Evolutionary conservation across 2,113 vertebrate genomes (phyloP).

Genomic region (Gyps fulvus): DNA sequence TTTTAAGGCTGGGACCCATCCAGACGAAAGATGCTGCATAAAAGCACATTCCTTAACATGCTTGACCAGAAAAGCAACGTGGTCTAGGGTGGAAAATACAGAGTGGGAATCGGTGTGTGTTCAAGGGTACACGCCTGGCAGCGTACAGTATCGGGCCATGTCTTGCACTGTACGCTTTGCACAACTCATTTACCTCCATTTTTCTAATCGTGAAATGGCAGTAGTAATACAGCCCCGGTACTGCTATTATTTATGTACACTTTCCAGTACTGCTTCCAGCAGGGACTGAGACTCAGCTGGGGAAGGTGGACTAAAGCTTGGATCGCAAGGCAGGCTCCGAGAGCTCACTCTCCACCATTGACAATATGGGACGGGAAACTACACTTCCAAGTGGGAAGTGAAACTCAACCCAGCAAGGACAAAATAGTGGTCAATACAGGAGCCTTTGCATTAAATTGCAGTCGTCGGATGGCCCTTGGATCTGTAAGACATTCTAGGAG

Average conservation of each 20-base stretch:
- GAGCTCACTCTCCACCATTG: not conserved
- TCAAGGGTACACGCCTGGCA: not conserved
- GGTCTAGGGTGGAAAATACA: not conserved
- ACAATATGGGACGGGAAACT: not conserved
- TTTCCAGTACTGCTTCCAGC: not conserved
- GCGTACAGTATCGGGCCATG: rapidly evolving
- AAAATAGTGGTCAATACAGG: not conserved
- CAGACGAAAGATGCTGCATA: conserved; percentile 40
- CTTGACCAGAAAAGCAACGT: conserved; percentile 9
- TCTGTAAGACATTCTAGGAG: not conserved
- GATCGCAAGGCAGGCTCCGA: not conserved
- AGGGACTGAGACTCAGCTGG: not conserved
- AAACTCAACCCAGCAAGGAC: not conserved
- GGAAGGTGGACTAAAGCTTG: not conserved
- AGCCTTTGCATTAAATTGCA: not conserved
- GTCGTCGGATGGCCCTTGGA: rapidly evolving
- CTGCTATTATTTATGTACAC: not conserved
- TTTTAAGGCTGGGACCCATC: conserved; percentile 38
- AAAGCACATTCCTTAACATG: conserved; percentile 35
- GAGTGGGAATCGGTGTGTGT: not conserved
- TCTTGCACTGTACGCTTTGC: not conserved
- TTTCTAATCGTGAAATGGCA: not conserved
- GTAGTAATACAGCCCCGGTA: not conserved
- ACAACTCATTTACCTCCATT: not conserved
- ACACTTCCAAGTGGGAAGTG: not conserved